A percentile compares a stretch with the other conserved stretches of the same genome.
Evolutionary conservation across 2,888 invertebrate genomes (phyloP).

Genomic region (Ceramica pisi): DNA sequence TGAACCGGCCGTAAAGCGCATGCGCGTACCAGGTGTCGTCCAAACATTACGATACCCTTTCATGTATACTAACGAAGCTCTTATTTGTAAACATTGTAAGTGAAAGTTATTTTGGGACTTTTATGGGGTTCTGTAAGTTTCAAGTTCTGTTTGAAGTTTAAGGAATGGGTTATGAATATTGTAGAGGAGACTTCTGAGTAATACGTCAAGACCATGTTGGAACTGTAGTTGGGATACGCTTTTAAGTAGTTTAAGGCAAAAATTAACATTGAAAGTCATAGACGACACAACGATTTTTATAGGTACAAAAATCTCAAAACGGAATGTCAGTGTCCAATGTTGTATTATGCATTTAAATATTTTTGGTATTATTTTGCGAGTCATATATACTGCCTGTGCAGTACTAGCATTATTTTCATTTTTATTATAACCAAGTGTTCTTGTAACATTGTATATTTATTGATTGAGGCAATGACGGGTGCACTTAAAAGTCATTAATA

Average conservation of each 20-base stretch:
- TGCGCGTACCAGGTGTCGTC: conserved; percentile 64
- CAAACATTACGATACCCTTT: conserved; percentile 62
- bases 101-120: conserved; percentile 61
- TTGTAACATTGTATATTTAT: too few relatives aligned
- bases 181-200: conserved; percentile 11
- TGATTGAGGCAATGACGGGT: too few relatives aligned
- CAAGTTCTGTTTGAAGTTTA: conserved; percentile 58
- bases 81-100: conserved; percentile 66
- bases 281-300: too few relatives aligned
- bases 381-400: too few relatives aligned
- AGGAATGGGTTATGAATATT: conserved; percentile 49
- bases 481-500: too few relatives aligned
- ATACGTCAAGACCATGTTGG: conserved; percentile 14
- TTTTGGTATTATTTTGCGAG: too few relatives aligned
- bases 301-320: too few relatives aligned
- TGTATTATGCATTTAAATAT: too few relatives aligned
- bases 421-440: too few relatives aligned
- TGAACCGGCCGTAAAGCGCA: conserved; percentile 53
- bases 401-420: too few relatives aligned
- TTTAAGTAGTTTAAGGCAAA: neutral
- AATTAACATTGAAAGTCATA: too few relatives aligned
- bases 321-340: too few relatives aligned
- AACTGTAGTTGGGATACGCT: neutral
- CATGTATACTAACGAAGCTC: conserved; percentile 59
- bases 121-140: conserved; percentile 53